phyloP scores from a whole-genome alignment of 1,140 invertebrate genomes.

The Penaeus chinensis region DNA sequence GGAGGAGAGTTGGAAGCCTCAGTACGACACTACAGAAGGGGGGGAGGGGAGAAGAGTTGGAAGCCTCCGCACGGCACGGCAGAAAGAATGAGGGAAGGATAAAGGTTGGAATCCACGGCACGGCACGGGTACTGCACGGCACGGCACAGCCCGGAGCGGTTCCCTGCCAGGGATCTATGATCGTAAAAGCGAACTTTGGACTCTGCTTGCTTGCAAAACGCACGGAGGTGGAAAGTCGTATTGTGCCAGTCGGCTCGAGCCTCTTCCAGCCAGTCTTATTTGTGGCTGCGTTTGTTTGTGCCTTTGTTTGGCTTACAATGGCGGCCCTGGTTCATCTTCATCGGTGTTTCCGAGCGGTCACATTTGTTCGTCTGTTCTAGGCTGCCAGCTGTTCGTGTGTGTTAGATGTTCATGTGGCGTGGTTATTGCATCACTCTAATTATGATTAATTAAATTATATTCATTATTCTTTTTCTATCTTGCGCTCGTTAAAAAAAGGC shows the following conservation, averaged over 20 bases:
- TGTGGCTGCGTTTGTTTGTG: background rate
- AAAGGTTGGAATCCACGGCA: background rate
- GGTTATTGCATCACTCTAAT: no score
- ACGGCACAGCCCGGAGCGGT: no score
- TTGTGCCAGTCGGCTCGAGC: conserved; percentile 11
- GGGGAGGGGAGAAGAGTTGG: background rate
- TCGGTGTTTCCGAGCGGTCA: no score
- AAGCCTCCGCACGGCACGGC: background rate
- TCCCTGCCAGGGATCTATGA: conserved; percentile 30
- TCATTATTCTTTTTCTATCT: no score
- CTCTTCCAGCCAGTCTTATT: background rate
- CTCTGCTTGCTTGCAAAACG: conserved; percentile 55
- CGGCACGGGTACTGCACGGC: background rate
- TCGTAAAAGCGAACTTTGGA: conserved; percentile 32
- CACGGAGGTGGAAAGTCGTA: conserved; percentile 48
- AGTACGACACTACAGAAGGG: background rate
- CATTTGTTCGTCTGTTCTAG: no score
- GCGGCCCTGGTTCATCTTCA: no score
- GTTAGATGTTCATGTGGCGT: no score
- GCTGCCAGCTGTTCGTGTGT: no score
- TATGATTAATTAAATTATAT: no score
- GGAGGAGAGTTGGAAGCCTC: no score
- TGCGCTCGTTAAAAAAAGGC: no score
- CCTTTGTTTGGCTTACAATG: no score
- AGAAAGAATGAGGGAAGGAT: background rate